Evolutionary conservation across 1,140 invertebrate species (phyloP).

Genomic region (Proctacanthus coquilletti): DNA sequence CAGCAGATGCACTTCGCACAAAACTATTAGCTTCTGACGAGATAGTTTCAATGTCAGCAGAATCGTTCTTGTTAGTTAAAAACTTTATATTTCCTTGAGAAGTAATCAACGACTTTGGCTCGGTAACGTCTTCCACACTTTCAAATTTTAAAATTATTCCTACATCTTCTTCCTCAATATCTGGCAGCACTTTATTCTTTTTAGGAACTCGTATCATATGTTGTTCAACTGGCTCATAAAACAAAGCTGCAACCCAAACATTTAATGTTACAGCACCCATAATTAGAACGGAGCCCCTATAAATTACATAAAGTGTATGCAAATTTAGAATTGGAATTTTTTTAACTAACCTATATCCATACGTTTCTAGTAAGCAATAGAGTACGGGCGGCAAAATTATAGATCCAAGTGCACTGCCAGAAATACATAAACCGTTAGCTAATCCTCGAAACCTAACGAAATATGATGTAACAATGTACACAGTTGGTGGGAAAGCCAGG

Average conservation of each 20-base stretch:
- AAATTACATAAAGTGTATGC: slow-evolving; percentile 14
- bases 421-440: slow-evolving; percentile 79
- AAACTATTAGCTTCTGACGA: slow-evolving; percentile 25
- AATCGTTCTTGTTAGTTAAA: too few species aligned
- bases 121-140: slow-evolving; percentile 15
- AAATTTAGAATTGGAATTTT: slow-evolving; percentile 9
- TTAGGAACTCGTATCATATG: slow-evolving; percentile 52
- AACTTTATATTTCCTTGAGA: too few species aligned
- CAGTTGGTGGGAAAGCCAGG: slow-evolving; percentile 67
- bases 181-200: slow-evolving; percentile 15
- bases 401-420: slow-evolving; percentile 67
- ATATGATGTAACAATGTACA: slow-evolving; percentile 82
- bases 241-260: slow-evolving; percentile 63
- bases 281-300: slow-evolving; percentile 59
- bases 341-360: slow-evolving; percentile 50
- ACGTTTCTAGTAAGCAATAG: slow-evolving; percentile 47
- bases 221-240: slow-evolving; percentile 68
- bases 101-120: background rate
- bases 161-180: slow-evolving; percentile 27
- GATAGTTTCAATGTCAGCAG: too few species aligned
- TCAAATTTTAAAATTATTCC: slow-evolving; percentile 29
- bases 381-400: slow-evolving; percentile 65
- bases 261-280: slow-evolving; percentile 70
- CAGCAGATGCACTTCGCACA: slow-evolving; percentile 35
- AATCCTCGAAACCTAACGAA: slow-evolving; percentile 65